Conservation (phyloP, 1,140 invertebrate species). For the Aphelinus certus region DNA sequence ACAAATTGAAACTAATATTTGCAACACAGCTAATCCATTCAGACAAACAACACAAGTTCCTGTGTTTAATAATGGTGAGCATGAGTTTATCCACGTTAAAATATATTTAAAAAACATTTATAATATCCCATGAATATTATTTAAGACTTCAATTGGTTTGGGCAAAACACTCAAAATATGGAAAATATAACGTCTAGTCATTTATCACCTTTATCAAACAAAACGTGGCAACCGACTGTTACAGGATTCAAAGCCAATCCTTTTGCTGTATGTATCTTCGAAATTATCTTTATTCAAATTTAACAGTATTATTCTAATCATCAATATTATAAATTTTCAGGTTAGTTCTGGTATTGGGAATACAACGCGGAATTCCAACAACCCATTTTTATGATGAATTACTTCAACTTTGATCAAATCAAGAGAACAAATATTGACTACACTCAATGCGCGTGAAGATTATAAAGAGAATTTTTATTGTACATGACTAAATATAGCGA, state of each 20-base stretch:
- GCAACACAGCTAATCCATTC: constrained; percentile 61
- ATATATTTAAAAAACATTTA: constrained; percentile 17
- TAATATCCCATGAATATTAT: constrained; percentile 33
- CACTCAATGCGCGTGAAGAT: constrained; percentile 51
- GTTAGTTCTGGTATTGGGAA: constrained; percentile 61
- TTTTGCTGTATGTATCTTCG: constrained; percentile 54
- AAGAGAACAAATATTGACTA: constrained; percentile 57
- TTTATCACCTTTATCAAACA: constrained; percentile 58
- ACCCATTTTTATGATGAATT: constrained; percentile 64
- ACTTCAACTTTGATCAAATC: constrained; percentile 54
- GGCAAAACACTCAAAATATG: constrained; percentile 56
- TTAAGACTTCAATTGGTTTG: constrained; percentile 58
- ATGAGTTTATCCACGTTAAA: no score
- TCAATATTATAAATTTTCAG: constrained; percentile 48
- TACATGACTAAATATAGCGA: constrained; percentile 58
- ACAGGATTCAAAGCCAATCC: constrained; percentile 62
- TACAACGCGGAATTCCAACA: constrained; percentile 63
- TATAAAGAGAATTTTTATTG: constrained; percentile 54
- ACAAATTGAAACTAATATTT: constrained; percentile 53
- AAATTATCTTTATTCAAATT: neutral
- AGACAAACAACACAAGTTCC: constrained; percentile 55
- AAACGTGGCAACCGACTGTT: constrained; percentile 63
- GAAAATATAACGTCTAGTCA: constrained; percentile 64
- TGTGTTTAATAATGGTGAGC: constrained; percentile 57
- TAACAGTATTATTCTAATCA: neutral